Evolutionary conservation across 2,797 vertebrate genomes (phyloP).

Genomic region (Lagocephalus sceleratus): DNA sequence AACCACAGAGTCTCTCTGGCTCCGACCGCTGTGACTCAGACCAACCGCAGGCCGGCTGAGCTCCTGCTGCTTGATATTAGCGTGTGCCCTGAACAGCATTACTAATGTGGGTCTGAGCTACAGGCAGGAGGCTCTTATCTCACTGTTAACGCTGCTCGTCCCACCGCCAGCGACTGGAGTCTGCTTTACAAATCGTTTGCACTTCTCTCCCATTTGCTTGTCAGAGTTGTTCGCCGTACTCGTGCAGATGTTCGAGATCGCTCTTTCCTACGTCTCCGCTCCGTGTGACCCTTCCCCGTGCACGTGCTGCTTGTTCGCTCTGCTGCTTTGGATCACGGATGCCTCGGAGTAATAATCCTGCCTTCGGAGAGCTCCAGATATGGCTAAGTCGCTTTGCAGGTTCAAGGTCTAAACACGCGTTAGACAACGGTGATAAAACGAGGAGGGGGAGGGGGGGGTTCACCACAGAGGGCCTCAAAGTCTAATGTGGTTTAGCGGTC

Average conservation of each 20-base stretch:
- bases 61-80: conserved; percentile 26
- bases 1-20: conserved; percentile 30
- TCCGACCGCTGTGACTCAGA: conserved; percentile 38
- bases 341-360: conserved; percentile 29
- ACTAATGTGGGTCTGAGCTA: conserved; percentile 20
- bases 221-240: conserved; percentile 13
- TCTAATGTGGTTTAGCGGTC: conserved; percentile 28
- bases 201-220: conserved; percentile 26
- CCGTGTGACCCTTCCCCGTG: conserved; percentile 16
- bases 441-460: neutral
- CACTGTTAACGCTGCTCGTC: conserved; percentile 44
- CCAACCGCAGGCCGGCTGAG: conserved; percentile 39
- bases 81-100: conserved; percentile 4
- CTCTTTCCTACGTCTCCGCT: conserved; percentile 8
- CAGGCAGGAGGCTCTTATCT: conserved; percentile 23
- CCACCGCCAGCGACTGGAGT: conserved; percentile 9
- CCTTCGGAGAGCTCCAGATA: conserved; percentile 29
- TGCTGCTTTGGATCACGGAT: conserved; percentile 13
- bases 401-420: neutral
- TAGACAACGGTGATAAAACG: conserved; percentile 17
- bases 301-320: conserved; percentile 44
- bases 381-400: conserved; percentile 10
- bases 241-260: conserved; percentile 36
- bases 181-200: conserved; percentile 12
- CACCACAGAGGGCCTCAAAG: neutral